Evolutionary conservation across 2,113 vertebrate genomes (phyloP).

Genomic region (Proteles cristata): DNA sequence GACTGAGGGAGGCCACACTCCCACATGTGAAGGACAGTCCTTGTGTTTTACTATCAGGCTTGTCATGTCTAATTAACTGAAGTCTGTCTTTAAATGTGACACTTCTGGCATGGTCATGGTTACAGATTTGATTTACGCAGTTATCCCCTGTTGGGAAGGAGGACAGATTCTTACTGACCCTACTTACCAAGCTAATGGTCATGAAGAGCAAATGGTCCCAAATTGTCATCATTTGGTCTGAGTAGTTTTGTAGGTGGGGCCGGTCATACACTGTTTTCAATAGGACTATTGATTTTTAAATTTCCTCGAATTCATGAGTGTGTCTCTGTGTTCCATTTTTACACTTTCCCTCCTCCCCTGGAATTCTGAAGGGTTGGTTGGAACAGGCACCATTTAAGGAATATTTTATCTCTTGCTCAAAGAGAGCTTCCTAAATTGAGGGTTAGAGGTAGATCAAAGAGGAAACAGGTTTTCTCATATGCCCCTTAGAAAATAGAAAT

Average conservation of each 20-base stretch:
- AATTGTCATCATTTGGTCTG: neutral
- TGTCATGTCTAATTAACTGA: slow-evolving; percentile 32
- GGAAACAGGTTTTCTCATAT: neutral
- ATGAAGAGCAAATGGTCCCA: neutral
- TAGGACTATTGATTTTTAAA: neutral
- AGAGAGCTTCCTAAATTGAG: slow-evolving; percentile 22
- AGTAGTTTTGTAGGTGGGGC: neutral
- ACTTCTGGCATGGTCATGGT: slow-evolving; percentile 68
- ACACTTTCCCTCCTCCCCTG: neutral
- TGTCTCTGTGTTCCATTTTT: neutral
- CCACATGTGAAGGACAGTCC: neutral
- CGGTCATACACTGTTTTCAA: neutral
- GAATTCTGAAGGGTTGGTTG: slow-evolving; percentile 17
- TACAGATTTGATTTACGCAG: slow-evolving; percentile 72
- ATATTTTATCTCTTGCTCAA: neutral
- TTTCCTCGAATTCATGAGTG: neutral
- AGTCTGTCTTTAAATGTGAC: slow-evolving; percentile 62
- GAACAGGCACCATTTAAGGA: neutral
- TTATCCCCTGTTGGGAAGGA: slow-evolving; percentile 54
- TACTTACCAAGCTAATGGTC: neutral
- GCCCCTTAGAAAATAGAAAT: neutral
- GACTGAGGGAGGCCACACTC: neutral
- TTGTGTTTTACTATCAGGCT: neutral
- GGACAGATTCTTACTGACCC: neutral
- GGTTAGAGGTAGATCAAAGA: neutral